Percentiles rank a stretch among this genome's conserved stretches.
These are phyloP conservation scores for Phyllotreta cruciferae DNA, from an alignment of 2,888 invertebrate species.

Conservation along the genomic window DNA sequence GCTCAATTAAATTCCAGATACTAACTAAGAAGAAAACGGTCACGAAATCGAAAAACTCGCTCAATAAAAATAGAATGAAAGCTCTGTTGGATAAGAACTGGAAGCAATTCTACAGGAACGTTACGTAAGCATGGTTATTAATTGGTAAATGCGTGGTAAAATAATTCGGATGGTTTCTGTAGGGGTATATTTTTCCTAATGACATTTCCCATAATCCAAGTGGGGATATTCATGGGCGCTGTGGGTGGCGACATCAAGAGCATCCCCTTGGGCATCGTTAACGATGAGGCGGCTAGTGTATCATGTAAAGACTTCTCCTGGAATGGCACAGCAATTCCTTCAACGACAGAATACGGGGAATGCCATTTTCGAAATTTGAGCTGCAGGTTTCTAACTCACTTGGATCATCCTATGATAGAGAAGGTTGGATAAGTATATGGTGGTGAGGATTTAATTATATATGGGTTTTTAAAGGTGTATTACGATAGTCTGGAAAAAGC, in stretches of 20 bases:
- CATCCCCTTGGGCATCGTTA: constrained; percentile 78
- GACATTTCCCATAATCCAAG: constrained; percentile 81
- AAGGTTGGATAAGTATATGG: constrained; percentile 35
- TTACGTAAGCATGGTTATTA: constrained; percentile 44
- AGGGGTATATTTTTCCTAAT: constrained; percentile 84
- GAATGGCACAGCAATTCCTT: constrained; percentile 40
- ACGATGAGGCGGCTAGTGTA: constrained; percentile 68
- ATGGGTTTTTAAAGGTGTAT: constrained; percentile 55
- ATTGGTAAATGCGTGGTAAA: neutral
- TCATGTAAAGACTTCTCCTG: constrained; percentile 50
- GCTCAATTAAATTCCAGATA: constrained; percentile 16
- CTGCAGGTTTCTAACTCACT: constrained; percentile 67
- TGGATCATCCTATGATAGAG: constrained; percentile 65
- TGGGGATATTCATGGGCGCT: constrained; percentile 79
- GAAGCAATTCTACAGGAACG: constrained; percentile 49
- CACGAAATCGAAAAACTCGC: constrained; percentile 36
- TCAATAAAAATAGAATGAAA: constrained; percentile 41
- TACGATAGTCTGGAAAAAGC: constrained; percentile 66
- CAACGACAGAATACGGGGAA: constrained; percentile 35
- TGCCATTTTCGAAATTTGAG: constrained; percentile 67
- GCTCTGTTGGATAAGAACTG: constrained; percentile 48
- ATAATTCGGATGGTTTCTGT: constrained; percentile 49
- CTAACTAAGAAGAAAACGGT: constrained; percentile 33
- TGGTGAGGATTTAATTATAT: neutral
- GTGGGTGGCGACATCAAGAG: constrained; percentile 79